Evolutionary conservation across 2,797 vertebrate genomes (phyloP).

Genomic region (Malurus splendens): DNA sequence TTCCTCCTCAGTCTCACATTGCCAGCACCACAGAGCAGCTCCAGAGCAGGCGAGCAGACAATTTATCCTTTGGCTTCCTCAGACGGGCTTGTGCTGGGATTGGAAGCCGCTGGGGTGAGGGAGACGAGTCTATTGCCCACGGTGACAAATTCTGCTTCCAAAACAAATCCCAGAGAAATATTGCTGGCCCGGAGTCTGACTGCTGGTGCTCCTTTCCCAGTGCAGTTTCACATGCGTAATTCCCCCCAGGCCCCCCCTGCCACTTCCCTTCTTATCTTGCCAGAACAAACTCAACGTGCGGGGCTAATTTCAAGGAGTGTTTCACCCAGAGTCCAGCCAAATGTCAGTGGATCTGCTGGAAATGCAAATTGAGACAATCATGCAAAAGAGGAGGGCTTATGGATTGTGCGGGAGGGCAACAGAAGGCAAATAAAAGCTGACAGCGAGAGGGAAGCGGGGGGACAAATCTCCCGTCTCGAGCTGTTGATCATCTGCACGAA

Average conservation of each 20-base stretch:
- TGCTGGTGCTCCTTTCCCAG: conserved; percentile 44
- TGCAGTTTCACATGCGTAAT: conserved; percentile 40
- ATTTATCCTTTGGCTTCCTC: conserved; percentile 60
- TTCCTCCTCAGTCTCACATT: conserved; percentile 54
- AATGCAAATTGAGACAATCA: conserved; percentile 51
- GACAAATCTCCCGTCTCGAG: not conserved
- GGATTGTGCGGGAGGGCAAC: not conserved
- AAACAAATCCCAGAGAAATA: conserved; percentile 48
- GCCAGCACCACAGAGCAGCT: conserved; percentile 42
- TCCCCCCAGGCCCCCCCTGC: conserved; percentile 8
- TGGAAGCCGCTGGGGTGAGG: conserved; percentile 53
- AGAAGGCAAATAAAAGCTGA: conserved; percentile 22
- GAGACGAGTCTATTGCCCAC: conserved; percentile 47
- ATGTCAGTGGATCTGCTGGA: conserved; percentile 45
- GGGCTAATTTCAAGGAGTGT: conserved; percentile 54
- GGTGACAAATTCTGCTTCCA: conserved; percentile 51
- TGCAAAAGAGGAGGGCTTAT: not conserved
- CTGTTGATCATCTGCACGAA: not conserved
- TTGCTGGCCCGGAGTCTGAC: conserved; percentile 32
- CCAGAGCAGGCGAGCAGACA: conserved; percentile 33
- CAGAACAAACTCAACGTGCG: conserved; percentile 55
- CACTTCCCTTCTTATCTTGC: conserved; percentile 54
- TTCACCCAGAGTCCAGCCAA: conserved; percentile 54
- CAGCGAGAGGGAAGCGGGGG: not conserved
- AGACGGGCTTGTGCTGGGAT: not conserved